A percentile compares a stretch with the other conserved stretches of the same genome.
phyloP scores from a whole-genome alignment of 2,888 invertebrate species.

The Hylaea fasciaria region DNA sequence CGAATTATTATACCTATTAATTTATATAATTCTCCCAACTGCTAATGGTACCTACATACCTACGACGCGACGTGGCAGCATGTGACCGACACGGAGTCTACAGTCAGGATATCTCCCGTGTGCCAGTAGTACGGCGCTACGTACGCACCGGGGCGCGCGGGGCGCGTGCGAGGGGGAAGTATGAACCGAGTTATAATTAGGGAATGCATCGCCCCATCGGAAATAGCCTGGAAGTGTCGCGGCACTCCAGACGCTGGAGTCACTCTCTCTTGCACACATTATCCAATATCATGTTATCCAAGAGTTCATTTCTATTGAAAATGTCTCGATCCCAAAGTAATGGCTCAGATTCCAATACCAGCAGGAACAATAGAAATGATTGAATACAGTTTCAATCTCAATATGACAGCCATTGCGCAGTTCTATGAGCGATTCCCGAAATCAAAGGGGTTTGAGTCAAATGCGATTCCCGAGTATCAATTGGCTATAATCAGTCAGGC shows the following conservation, averaged over 20 bases:
- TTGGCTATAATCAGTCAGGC: not conserved
- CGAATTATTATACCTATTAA: no score
- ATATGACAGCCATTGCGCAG: not conserved
- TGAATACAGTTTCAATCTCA: not conserved
- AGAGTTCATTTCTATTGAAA: not conserved
- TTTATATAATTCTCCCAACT: no score
- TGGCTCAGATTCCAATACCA: no score
- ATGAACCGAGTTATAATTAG: constrained; percentile 49
- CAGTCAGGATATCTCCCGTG: not conserved
- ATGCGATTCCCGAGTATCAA: not conserved
- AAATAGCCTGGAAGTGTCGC: constrained; percentile 48
- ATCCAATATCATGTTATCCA: not conserved
- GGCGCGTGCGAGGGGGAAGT: constrained; percentile 7
- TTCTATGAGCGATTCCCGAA: not conserved
- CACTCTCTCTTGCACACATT: not conserved
- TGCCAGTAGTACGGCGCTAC: not conserved
- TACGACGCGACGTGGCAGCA: not conserved
- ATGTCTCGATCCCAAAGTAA: not conserved
- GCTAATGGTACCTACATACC: no score
- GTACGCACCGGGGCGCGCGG: not conserved
- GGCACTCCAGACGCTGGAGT: constrained; percentile 5
- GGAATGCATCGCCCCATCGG: constrained; percentile 53
- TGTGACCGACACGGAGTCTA: not conserved
- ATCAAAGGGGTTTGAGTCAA: not conserved
- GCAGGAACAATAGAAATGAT: not conserved